phyloP scores from a whole-genome alignment of 2,797 vertebrate species.

The Taenioides sp. region DNA sequence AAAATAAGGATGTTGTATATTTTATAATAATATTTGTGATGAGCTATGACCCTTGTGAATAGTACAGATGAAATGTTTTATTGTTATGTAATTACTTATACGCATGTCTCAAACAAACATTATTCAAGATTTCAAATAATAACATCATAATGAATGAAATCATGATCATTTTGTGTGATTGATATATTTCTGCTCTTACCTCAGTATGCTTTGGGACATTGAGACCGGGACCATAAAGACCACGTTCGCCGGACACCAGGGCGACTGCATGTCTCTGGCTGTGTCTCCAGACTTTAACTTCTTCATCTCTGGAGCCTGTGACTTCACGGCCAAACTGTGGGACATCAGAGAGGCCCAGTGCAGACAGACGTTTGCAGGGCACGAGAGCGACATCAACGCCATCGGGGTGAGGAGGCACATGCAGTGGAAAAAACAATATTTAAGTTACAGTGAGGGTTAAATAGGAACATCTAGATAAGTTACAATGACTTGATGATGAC shows the following conservation, averaged over 20 bases:
- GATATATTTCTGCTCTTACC: not conserved
- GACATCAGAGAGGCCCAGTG: slow-evolving; percentile 90
- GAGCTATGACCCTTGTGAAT: too few species aligned
- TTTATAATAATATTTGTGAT: too few species aligned
- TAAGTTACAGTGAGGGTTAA: not conserved
- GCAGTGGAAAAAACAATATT: not conserved
- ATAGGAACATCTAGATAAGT: too few species aligned
- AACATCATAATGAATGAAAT: too few species aligned
- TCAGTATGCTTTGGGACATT: slow-evolving; percentile 94
- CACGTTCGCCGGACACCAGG: slow-evolving; percentile 88
- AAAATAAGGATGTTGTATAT: too few species aligned
- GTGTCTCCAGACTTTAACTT: slow-evolving; percentile 93
- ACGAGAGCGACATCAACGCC: slow-evolving; percentile 96
- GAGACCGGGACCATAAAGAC: slow-evolving; percentile 95
- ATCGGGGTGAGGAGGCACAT: slow-evolving; percentile 81
- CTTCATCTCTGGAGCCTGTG: slow-evolving; percentile 95
- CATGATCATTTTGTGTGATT: too few species aligned
- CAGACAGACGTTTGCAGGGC: slow-evolving; percentile 93
- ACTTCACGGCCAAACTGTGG: slow-evolving; percentile 96
- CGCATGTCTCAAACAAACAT: too few species aligned
- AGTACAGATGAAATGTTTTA: too few species aligned
- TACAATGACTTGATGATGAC: too few species aligned
- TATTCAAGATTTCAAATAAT: too few species aligned
- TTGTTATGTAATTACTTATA: too few species aligned
- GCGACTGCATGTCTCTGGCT: slow-evolving; percentile 94